Base-by-base conservation (phyloP, 2,888 invertebrate genomes). In the Odontocolon sp. region DNA sequence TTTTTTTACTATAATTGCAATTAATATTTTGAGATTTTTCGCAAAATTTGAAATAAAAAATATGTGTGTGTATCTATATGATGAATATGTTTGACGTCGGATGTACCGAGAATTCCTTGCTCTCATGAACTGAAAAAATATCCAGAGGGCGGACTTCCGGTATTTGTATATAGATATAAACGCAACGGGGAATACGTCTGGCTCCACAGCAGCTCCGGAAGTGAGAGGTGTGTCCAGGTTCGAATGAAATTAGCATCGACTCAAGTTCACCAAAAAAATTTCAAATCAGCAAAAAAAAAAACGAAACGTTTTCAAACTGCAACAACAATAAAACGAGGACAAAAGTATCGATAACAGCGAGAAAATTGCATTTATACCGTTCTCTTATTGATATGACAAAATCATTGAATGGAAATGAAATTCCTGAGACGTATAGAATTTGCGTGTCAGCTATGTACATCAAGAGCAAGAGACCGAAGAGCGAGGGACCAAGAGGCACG, bases 121-220 rank as follows among this genome's bases (percentile, higher is more conserved):
- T 67, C 54, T 36, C 42, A 9, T 26, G 40, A 57, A 63, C 38
- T 63, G 67, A 38, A 64, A 57, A 57, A 68, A 63, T 74, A 69
- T 72, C 57, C 68, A 36, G 57, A 68, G 72, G 64, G 72, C 68
- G 72, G 23, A 77, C 72, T 67, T 77, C 72, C 77, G 77, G 68
- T 77, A 63, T 68, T 26, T 59, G 28, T 42, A 28, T 61, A 77
- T 28, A 31, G 11, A 8, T n/a, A 14, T 0, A 11, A 45, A 45
- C 69, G 47, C 21, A 36, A 52, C 61, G 52, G 23, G 40, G 56
- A 16, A 38, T 2, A 21, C 21, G 56, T 50, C 21, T 54, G 38
- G 16, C 33, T 36, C 36, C 14, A 9, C 59, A 57, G 47, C 11
- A 21, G 31, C 54, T 52, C 68, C 68, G 72, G 77, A 77, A 77